phyloP scores from a whole-genome alignment of 30 jellyfish, hydroid and myxozoan genomes.

The Aurelia coerulea region DNA sequence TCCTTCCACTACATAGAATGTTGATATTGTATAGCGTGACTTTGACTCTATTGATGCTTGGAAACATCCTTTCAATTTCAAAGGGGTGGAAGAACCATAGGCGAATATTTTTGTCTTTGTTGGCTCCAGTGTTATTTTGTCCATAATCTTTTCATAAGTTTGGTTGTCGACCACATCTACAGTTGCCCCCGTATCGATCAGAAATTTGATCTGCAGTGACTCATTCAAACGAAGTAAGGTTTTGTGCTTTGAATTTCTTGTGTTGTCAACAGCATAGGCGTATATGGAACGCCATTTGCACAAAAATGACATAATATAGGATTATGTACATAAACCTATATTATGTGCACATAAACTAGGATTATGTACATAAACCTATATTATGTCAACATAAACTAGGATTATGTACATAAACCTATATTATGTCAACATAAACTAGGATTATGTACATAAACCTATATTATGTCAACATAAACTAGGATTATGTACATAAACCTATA shows the following conservation, averaged over 20 bases:
- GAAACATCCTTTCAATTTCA: background rate
- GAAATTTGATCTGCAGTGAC: background rate
- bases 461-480: too few relatives aligned
- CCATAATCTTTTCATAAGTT: constrained; percentile 11
- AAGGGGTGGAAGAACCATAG: constrained; percentile 56
- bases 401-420: too few relatives aligned
- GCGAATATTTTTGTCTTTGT: constrained; percentile 46
- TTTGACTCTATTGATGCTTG: background rate
- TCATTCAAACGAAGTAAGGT: constrained; percentile 11
- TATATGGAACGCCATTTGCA: too few relatives aligned
- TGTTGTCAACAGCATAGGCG: background rate
- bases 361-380: too few relatives aligned
- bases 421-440: too few relatives aligned
- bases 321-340: too few relatives aligned
- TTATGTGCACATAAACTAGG: too few relatives aligned
- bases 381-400: too few relatives aligned
- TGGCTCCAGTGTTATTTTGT: constrained; percentile 35
- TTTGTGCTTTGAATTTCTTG: too few relatives aligned
- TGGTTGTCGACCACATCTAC: background rate
- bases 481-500: too few relatives aligned
- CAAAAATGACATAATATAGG: too few relatives aligned
- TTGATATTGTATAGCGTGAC: background rate
- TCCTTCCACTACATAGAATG: background rate
- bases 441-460: too few relatives aligned
- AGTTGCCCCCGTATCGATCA: constrained; percentile 44